A percentile compares a stretch with the other conserved stretches of the same genome.
These are phyloP conservation scores for Acrocyrtus sp. DNA, from an alignment of 2,888 invertebrate species.

Conservation along the genomic window DNA sequence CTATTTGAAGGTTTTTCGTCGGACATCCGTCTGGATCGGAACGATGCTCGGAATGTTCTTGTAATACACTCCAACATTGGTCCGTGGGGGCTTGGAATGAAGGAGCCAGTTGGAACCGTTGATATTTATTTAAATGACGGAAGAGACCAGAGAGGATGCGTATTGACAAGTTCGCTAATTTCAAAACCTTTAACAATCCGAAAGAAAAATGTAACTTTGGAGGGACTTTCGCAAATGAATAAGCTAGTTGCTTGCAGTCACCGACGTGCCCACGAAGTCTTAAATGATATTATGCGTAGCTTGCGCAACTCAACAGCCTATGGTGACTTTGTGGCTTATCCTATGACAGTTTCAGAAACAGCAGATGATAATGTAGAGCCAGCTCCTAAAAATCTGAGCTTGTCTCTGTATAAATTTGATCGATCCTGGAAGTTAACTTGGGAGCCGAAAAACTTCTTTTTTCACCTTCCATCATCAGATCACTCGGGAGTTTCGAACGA, in stretches of 20 bases:
- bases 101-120: constrained; percentile 43
- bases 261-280: constrained; percentile 45
- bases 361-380: neutral
- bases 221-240: constrained; percentile 14
- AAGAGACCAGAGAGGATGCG: constrained; percentile 49
- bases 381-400: constrained; percentile 13
- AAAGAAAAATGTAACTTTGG: no score
- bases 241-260: constrained; percentile 50
- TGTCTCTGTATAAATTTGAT: neutral
- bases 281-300: constrained; percentile 33
- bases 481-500: neutral
- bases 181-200: no score
- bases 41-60: constrained; percentile 42
- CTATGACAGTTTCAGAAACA: neutral
- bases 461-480: constrained; percentile 5
- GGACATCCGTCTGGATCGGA: constrained; percentile 36
- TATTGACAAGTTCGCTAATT: no score
- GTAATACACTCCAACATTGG: constrained; percentile 50
- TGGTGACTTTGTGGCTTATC: neutral
- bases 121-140: constrained; percentile 54
- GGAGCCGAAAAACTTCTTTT: constrained; percentile 2
- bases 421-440: constrained; percentile 15
- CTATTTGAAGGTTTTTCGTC: constrained; percentile 42
- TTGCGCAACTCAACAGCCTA: neutral
- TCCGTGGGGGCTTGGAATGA: constrained; percentile 43